These are phyloP conservation scores for Sesamia inferens DNA, from an alignment of 2,888 invertebrate genomes.

Conservation along the genomic window DNA sequence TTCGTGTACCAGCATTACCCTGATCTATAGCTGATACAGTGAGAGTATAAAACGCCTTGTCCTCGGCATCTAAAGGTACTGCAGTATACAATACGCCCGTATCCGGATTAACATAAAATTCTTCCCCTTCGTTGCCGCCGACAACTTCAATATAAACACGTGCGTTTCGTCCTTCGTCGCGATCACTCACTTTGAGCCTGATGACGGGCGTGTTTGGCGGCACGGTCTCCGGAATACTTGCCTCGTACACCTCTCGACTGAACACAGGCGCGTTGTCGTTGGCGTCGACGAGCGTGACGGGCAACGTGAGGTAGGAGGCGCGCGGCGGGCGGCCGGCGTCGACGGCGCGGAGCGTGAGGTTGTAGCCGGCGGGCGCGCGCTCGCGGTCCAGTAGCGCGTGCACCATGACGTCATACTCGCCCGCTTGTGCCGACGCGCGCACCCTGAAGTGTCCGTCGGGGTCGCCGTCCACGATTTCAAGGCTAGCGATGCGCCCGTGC, in stretches of 20 bases:
- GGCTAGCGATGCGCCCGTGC: constrained; percentile 94
- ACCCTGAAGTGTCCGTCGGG: constrained; percentile 97
- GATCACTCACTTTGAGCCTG: constrained; percentile 95
- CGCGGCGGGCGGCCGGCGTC: constrained; percentile 95
- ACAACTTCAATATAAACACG: constrained; percentile 96
- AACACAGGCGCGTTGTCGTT: constrained; percentile 97
- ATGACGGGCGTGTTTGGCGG: constrained; percentile 97
- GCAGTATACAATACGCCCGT: constrained; percentile 97
- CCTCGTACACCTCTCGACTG: constrained; percentile 96
- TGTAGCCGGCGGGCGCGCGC: constrained; percentile 94
- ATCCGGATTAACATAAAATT: constrained; percentile 96
- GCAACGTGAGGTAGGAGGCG: constrained; percentile 94
- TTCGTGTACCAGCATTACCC: constrained; percentile 94
- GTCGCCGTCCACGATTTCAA: constrained; percentile 97
- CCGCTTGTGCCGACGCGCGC: constrained; percentile 90
- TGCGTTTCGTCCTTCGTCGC: constrained; percentile 95
- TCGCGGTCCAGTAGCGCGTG: constrained; percentile 94
- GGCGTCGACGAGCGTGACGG: constrained; percentile 94
- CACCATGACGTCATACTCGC: constrained; percentile 95
- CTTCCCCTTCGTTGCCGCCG: constrained; percentile 97
- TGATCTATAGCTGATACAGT: constrained; percentile 97
- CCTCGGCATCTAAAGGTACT: constrained; percentile 95
- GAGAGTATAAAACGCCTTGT: constrained; percentile 94
- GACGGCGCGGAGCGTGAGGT: constrained; percentile 95
- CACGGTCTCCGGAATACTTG: constrained; percentile 96